Base-by-base conservation (phyloP, 2,797 vertebrate species). In the Semaprochilodus insignis region DNA sequence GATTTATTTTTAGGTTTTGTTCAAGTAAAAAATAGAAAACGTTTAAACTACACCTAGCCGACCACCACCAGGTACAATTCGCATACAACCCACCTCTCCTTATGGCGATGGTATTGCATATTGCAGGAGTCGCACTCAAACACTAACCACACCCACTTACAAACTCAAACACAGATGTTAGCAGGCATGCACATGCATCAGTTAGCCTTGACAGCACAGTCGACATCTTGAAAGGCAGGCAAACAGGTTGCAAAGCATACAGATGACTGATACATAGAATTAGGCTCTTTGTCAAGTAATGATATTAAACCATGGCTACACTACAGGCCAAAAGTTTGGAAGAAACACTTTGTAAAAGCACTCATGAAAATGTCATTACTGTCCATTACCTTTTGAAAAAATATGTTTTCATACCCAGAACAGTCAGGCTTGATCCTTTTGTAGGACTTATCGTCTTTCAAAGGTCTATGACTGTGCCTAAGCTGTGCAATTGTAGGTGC, bases 221-320 rank as follows among this genome's bases (percentile, higher is more conserved):
- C 72, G 25, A 85, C 83, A 65, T 40, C 57, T 63, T 78, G 21
- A 57, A 19, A 70, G 16, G 59, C 25, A 79, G 65, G 72, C 74
- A 85, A 19, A 51, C 69, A 63, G 34, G n/a, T 44, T 31, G 57
- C 57, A 36, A 48, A 74, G 62, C 74, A 67, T n/a, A 71, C 23
- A 60, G 23, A 72, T 23, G 74, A 62, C 77, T 67, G 15, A 74
- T 57, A 62, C 27, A 75, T n/a, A 52, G 48, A 65, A 82, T 21
- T 27, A 14, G 21, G 57, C 27, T 73, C 17, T 21, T 57, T 25
- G 1, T 14, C 25, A 15, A 31, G 23, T 63, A 31, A 8, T 31
- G 6, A 19, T 36, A 16, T 8, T 5, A 60, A 31, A 5, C 6
- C 6, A 2, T 34, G 36, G 31, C 27, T 15, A 36, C 63, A 65